A percentile compares a stretch with the other conserved stretches of the same genome.
Evolutionary conservation across 1,140 invertebrate genomes (phyloP).

Genomic region (Parasteatoda tepidariorum): DNA sequence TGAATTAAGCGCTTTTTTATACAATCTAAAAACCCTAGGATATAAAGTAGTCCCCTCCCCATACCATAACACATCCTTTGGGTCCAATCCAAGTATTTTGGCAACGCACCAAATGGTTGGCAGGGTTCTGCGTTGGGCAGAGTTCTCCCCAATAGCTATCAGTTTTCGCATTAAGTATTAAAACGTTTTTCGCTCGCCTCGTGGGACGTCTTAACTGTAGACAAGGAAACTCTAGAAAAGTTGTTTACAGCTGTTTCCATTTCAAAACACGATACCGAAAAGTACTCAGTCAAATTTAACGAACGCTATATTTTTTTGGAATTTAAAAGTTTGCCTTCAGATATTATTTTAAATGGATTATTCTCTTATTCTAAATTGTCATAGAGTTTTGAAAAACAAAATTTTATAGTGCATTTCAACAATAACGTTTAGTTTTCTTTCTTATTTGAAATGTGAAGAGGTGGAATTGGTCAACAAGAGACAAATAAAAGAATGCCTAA

Average conservation of each 20-base stretch:
- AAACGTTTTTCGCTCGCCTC: background rate
- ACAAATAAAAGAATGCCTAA: too few species aligned
- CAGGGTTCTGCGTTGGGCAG: background rate
- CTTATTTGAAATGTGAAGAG: too few species aligned
- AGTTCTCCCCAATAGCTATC: background rate
- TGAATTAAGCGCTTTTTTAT: background rate
- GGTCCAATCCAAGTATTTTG: conserved; percentile 2
- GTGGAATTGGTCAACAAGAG: too few species aligned
- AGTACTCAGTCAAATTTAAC: too few species aligned
- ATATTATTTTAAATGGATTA: too few species aligned
- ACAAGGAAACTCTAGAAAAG: background rate
- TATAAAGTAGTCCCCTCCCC: background rate
- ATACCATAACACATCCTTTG: background rate
- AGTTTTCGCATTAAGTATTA: conserved; percentile 14
- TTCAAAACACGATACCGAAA: too few species aligned
- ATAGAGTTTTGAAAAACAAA: too few species aligned
- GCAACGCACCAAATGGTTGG: background rate
- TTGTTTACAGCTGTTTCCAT: background rate
- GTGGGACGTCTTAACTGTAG: background rate
- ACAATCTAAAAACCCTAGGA: background rate
- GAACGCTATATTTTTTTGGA: too few species aligned
- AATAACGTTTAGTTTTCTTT: too few species aligned
- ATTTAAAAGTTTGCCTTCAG: too few species aligned
- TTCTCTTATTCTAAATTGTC: too few species aligned
- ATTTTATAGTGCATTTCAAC: too few species aligned